Percentiles rank a stretch among this genome's conserved stretches.
Evolutionary conservation across 2,888 invertebrate genomes (phyloP).

Genomic region (Stenolophus ochropezus): DNA sequence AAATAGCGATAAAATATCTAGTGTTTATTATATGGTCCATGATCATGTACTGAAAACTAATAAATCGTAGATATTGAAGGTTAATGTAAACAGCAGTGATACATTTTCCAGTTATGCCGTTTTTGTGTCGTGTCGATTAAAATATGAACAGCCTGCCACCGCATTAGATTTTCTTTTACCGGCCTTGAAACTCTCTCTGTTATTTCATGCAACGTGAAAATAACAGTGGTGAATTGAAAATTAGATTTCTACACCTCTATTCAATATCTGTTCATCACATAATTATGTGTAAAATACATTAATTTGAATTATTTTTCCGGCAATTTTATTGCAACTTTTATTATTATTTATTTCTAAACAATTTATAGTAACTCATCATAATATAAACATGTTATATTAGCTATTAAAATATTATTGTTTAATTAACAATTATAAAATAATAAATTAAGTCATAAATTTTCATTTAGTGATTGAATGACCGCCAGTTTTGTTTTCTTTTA

Average conservation of each 20-base stretch:
- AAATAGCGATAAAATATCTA: conserved; percentile 6
- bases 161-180: conserved; percentile 12
- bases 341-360: background rate
- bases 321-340: background rate
- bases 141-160: background rate
- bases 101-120: conserved; percentile 21
- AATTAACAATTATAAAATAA: too few species aligned
- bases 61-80: conserved; percentile 30
- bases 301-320: background rate
- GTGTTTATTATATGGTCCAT: background rate
- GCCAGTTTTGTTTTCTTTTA: too few species aligned
- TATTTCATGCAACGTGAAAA: conserved; percentile 2
- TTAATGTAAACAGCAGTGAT: conserved; percentile 27
- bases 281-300: background rate
- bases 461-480: too few species aligned
- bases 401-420: too few species aligned
- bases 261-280: background rate
- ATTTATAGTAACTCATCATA: too few species aligned
- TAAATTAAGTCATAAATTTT: too few species aligned
- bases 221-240: background rate
- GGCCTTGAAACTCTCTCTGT: conserved; percentile 8
- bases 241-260: background rate
- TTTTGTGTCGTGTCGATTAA: conserved; percentile 2
- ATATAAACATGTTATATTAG: too few species aligned
- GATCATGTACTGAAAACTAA: background rate